Evolutionary conservation across 2,888 invertebrate species (phyloP), one percentile per base, ranked within the genome.

Genomic region (Lapara coniferarum): DNA sequence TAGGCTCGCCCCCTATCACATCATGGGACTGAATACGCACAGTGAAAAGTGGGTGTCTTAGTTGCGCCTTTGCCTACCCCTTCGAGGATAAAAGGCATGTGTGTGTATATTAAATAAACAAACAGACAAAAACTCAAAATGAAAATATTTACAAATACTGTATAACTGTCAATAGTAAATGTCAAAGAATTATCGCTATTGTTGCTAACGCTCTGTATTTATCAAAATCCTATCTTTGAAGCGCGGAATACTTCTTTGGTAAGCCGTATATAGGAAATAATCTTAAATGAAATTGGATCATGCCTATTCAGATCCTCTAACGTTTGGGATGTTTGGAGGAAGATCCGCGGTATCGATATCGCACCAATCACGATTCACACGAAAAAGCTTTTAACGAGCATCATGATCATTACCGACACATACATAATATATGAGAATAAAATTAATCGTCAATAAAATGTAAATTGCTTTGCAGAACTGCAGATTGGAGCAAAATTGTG

Each of bases 261-360:
- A 85, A 89, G 85, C 81, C 81, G 85, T 85, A 87, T 88, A 89
- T 89, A 88, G 89, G 86, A 88, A 86, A 88, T 89, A 88, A 89
- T 88, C 88, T 86, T 79, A 87, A 85, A 87, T 89, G 84, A 87
- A 89, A 87, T 85, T 79, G 86, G 87, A 87, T 89, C 85, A 84
- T 84, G 85, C 82, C 85, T 85, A 83, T 84, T 83, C 78, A 75
- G 73, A 78, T 77, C 77, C 74, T 76, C 70, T 76, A 67, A 63
- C 70, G 72, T 69, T 71, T 72, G 76, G 8, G 74, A 69, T 71
- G 71, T 68, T 72, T 68, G 58, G 49, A 69, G 30, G 67, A 55
- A 53, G 57, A 66, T 7, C 14, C 53, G 25, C 16, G 14, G 58
- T 16, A 59, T 68, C 44, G 19, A 52, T n/a, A 52, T 16, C 66